Percentiles rank a stretch among this genome's conserved stretches.
phyloP scores from a whole-genome alignment of 2,888 invertebrate genomes.

The Loripinus fragilis region DNA sequence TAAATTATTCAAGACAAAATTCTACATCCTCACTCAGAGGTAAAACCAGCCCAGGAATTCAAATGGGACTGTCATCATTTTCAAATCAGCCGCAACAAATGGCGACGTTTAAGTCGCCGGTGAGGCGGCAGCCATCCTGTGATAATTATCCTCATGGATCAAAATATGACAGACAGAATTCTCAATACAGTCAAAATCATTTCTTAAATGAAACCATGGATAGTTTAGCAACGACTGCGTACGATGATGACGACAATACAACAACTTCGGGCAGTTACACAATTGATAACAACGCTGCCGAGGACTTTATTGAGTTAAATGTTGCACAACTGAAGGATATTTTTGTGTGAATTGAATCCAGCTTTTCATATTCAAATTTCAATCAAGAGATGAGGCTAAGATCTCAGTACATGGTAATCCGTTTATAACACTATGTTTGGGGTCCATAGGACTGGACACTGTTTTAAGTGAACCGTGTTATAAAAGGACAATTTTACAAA shows the following conservation, averaged over 20 bases:
- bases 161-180: constrained; percentile 6
- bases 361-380: too few species aligned
- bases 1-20: constrained; percentile 16
- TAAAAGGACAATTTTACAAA: too few species aligned
- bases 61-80: constrained; percentile 60
- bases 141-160: background rate
- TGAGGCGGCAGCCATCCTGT: constrained; percentile 6
- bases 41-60: constrained; percentile 55
- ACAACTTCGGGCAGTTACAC: constrained; percentile 79
- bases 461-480: too few species aligned
- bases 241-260: constrained; percentile 76
- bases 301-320: constrained; percentile 63
- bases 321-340: constrained; percentile 66
- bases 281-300: constrained; percentile 69
- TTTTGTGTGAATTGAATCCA: constrained; percentile 58
- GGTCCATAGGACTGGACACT: too few species aligned
- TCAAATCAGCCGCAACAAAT: constrained; percentile 37
- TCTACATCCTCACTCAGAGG: constrained; percentile 27
- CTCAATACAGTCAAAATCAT: constrained; percentile 1
- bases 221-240: constrained; percentile 69
- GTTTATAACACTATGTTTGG: too few species aligned
- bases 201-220: constrained; percentile 62
- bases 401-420: background rate
- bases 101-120: constrained; percentile 25
- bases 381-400: too few species aligned